Percentiles rank a stretch among this genome's conserved stretches.
Conservation (phyloP, 2,888 invertebrate species). For the Tipula helvola region DNA sequence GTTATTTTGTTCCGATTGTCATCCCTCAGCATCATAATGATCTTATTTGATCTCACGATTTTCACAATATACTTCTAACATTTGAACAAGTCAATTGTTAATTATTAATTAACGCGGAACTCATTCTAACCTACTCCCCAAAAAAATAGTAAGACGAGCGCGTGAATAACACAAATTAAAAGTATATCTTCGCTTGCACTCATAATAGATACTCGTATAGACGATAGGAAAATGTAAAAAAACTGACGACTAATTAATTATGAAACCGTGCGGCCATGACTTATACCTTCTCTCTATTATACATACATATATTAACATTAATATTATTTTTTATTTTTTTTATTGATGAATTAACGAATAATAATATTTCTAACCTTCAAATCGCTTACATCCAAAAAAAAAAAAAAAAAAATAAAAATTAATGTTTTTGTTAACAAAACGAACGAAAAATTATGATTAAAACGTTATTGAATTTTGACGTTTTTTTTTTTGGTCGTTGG, state of each 20-base stretch:
- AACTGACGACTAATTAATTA: not conserved
- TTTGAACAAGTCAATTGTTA: not conserved
- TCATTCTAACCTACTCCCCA: not conserved
- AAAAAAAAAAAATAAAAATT: not conserved
- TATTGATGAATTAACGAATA: constrained; percentile 1
- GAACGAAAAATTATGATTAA: not conserved
- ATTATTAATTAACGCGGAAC: not conserved
- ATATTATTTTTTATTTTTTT: not conserved
- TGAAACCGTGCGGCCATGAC: not conserved
- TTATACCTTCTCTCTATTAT: not conserved
- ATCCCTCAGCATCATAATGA: no score
- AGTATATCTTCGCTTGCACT: not conserved
- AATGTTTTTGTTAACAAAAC: not conserved
- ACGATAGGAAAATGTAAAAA: not conserved
- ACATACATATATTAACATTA: not conserved
- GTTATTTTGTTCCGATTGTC: no score
- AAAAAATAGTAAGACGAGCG: not conserved
- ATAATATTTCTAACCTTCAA: not conserved
- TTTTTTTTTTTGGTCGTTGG: not conserved
- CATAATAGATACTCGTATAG: not conserved
- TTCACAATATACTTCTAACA: not conserved
- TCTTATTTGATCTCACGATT: not conserved
- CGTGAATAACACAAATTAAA: not conserved
- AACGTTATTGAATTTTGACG: not conserved
- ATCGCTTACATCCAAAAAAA: not conserved